phyloP scores from a whole-genome alignment of 2,888 invertebrate species.

The Oasisia sp. region DNA sequence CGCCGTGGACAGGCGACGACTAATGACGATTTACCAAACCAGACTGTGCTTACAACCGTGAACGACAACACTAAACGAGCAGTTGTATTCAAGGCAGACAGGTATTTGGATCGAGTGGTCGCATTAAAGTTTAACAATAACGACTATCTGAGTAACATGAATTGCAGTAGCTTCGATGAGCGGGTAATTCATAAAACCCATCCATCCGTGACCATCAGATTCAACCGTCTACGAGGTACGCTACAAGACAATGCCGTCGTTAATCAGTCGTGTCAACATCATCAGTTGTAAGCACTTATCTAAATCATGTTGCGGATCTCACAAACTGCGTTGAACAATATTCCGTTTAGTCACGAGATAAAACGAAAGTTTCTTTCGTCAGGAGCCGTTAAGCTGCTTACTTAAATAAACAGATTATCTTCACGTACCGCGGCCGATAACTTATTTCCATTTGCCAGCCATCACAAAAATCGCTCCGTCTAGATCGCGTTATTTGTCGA shows the following conservation, averaged over 20 bases:
- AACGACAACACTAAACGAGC: not conserved
- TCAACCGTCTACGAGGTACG: not conserved
- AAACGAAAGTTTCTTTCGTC: not conserved
- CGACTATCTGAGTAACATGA: not conserved
- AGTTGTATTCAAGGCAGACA: not conserved
- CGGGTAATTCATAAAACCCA: not conserved
- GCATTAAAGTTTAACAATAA: not conserved
- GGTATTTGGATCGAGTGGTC: not conserved
- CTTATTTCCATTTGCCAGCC: not conserved
- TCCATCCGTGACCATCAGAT: not conserved
- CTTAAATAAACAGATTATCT: not conserved
- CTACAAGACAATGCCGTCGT: not conserved
- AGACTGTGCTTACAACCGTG: not conserved
- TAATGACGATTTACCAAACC: not conserved
- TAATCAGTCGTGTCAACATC: not conserved
- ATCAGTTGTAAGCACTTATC: not conserved
- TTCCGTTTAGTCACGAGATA: not conserved
- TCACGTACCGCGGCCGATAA: not conserved
- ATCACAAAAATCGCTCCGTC: not conserved
- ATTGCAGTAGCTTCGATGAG: not conserved
- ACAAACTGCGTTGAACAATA: too few relatives aligned
- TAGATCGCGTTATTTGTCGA: not conserved
- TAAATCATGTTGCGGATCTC: not conserved
- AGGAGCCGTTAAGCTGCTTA: not conserved
- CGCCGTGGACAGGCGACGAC: not conserved